A percentile compares a stretch with the other conserved stretches of the same genome.
Evolutionary conservation across 92 coral and sea anemone species (phyloP).

Genomic region (Palythoa caribaeorum): DNA sequence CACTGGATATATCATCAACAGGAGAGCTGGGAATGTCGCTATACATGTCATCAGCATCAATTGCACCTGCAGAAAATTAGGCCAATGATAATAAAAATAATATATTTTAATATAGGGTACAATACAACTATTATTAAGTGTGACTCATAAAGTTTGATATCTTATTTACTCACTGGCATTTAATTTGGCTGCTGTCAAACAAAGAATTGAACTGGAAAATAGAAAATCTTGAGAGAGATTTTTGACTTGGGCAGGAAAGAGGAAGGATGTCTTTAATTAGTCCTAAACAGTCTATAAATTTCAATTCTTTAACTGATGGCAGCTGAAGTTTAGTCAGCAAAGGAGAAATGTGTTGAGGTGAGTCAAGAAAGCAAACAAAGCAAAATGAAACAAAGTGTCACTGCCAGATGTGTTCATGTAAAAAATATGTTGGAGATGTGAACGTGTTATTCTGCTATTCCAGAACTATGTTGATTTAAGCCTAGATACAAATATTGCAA

Average conservation of each 20-base stretch:
- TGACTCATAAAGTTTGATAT: slow-evolving; percentile 22
- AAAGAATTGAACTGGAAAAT: slow-evolving; percentile 26
- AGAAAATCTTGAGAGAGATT: slow-evolving; percentile 30
- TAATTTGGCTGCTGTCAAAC: slow-evolving; percentile 33
- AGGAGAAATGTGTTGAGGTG: slow-evolving; percentile 19
- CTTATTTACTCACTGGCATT: slow-evolving; percentile 27
- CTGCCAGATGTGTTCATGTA: slow-evolving; percentile 4
- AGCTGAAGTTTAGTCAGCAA: slow-evolving; percentile 9
- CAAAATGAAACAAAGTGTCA: slow-evolving; percentile 20
- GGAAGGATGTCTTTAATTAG: slow-evolving; percentile 33
- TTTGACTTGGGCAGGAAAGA: slow-evolving; percentile 31
- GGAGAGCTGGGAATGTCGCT: slow-evolving; percentile 46
- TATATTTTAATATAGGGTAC: slow-evolving; percentile 10
- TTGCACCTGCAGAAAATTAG: slow-evolving; percentile 11
- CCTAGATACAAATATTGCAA: not conserved
- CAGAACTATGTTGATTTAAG: slow-evolving; percentile 5
- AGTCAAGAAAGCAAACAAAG: slow-evolving; percentile 24
- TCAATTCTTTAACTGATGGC: slow-evolving; percentile 18
- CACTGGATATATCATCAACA: slow-evolving; percentile 38
- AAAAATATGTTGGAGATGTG: slow-evolving; percentile 21
- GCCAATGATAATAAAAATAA: slow-evolving; percentile 1
- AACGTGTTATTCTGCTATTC: slow-evolving; percentile 26
- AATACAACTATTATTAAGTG: slow-evolving; percentile 9
- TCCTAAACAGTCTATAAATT: slow-evolving; percentile 24
- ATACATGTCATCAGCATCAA: slow-evolving; percentile 43